These are phyloP conservation scores for Rhabdornis inornatus DNA, from an alignment of 2,113 vertebrate species.

Conservation along the genomic window DNA sequence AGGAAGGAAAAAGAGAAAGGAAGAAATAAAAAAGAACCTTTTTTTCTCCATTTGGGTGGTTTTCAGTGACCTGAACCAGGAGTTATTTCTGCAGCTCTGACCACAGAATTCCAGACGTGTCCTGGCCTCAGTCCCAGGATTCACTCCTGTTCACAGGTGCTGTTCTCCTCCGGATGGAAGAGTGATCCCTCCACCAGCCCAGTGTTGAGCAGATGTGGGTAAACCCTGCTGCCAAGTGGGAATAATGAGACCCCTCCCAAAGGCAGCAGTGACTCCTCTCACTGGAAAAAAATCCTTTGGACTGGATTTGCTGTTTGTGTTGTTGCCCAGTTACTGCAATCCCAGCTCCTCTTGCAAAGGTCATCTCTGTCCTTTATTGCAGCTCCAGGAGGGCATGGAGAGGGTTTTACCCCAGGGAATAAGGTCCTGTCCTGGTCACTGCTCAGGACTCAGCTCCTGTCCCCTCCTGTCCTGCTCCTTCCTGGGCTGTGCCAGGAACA, in stretches of 20 bases:
- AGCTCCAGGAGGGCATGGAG: neutral
- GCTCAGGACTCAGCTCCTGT: neutral
- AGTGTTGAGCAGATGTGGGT: neutral
- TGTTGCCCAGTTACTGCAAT: neutral
- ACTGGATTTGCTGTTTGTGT: neutral
- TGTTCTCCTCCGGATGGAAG: neutral
- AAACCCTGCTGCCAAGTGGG: neutral
- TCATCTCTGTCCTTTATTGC: neutral
- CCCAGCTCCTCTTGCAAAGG: neutral
- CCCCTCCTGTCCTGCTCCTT: too few species aligned
- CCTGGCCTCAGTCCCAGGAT: neutral
- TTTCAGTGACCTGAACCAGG: neutral
- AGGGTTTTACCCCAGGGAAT: neutral
- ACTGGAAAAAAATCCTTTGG: neutral
- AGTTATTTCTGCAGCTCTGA: neutral
- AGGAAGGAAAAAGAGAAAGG: neutral
- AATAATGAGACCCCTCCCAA: neutral
- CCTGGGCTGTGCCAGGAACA: neutral
- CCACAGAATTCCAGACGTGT: neutral
- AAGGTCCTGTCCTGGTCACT: neutral
- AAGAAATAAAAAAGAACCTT: too few species aligned
- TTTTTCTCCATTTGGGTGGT: neutral
- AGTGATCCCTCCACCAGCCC: neutral
- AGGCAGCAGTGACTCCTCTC: neutral
- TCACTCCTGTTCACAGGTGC: neutral